Conservation (phyloP, 1,140 invertebrate genomes). For the Trichomalopsis sarcophagae region DNA sequence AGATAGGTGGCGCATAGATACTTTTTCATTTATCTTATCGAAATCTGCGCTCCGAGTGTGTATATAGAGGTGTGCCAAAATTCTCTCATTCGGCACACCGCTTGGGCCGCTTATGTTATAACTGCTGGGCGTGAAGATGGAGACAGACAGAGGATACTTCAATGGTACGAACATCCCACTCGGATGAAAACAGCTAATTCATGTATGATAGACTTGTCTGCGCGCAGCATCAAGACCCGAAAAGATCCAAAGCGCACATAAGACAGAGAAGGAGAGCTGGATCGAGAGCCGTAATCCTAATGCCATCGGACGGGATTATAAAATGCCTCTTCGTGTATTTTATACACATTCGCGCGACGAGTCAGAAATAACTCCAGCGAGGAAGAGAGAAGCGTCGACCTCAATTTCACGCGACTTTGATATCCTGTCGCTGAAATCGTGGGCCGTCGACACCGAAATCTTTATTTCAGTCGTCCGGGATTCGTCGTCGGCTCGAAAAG, state of each 20-base stretch:
- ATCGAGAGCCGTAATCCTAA: constrained; percentile 69
- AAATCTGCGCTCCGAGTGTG: no score
- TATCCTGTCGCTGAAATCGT: constrained; percentile 59
- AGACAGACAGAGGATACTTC: no score
- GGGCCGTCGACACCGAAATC: neutral
- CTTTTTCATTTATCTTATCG: no score
- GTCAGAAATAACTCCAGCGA: constrained; percentile 35
- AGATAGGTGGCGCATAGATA: no score
- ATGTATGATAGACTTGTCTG: neutral
- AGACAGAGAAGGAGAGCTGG: constrained; percentile 17
- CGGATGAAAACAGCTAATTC: no score
- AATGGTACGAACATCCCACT: no score
- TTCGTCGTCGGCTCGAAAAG: neutral
- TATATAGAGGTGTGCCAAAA: no score
- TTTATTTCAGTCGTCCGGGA: neutral
- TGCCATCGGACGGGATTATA: constrained; percentile 69
- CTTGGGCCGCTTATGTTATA: no score
- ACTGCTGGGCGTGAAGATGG: no score
- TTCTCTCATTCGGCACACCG: no score
- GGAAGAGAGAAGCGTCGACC: constrained; percentile 57
- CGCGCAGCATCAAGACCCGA: neutral
- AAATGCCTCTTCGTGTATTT: constrained; percentile 58
- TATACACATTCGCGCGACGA: constrained; percentile 40
- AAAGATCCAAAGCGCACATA: no score
- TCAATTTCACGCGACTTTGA: constrained; percentile 65